These are phyloP conservation scores for Cardinalis cardinalis DNA, from an alignment of 2,113 vertebrate genomes.

Conservation along the genomic window DNA sequence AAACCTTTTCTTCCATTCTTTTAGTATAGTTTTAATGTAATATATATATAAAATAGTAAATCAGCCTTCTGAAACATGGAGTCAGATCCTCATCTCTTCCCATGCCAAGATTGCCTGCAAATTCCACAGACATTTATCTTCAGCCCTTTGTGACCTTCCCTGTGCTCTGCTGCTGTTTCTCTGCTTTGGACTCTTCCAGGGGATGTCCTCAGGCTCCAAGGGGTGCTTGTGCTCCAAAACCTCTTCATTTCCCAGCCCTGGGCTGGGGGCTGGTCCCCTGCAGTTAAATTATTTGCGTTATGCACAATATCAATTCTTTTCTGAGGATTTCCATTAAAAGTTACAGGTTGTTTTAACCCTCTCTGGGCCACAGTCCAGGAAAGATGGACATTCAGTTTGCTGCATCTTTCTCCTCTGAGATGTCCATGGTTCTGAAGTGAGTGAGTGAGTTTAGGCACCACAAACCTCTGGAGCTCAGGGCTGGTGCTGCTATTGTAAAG, in stretches of 20 bases:
- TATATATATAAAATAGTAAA: too few relatives aligned
- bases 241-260: not conserved
- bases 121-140: not conserved
- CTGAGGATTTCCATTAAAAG: not conserved
- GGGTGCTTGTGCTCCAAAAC: not conserved
- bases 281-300: not conserved
- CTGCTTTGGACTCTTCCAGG: not conserved
- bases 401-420: not conserved
- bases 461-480: not conserved
- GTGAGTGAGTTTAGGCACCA: not conserved
- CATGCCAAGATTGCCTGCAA: too few relatives aligned
- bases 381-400: not conserved
- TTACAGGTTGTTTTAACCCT: not conserved
- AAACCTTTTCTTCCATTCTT: too few relatives aligned
- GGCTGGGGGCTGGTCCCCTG: not conserved
- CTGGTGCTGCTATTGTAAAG: not conserved
- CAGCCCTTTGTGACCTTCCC: not conserved
- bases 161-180: not conserved
- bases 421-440: rapidly evolving
- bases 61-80: too few relatives aligned
- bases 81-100: too few relatives aligned
- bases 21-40: too few relatives aligned
- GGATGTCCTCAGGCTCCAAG: not conserved
- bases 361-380: not conserved
- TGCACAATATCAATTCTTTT: not conserved